phyloP scores from a whole-genome alignment of 2,113 vertebrate genomes.

The Saiga tatarica region DNA sequence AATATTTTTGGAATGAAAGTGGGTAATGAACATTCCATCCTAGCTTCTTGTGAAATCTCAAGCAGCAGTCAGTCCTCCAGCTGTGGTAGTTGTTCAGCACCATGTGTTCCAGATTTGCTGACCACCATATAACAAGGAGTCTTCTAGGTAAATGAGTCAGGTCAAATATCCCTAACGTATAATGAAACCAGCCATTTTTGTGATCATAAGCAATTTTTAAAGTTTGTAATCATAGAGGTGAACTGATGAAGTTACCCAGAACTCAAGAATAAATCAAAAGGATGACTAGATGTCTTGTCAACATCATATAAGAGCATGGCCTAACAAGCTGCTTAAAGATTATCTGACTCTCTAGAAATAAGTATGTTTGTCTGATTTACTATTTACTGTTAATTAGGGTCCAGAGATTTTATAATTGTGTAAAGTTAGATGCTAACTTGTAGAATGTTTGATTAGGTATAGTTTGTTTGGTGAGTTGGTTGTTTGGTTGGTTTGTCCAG shows the following conservation, averaged over 20 bases:
- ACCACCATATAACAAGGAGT: not conserved
- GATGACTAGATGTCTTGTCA: not conserved
- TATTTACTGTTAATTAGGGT: not conserved
- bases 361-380: not conserved
- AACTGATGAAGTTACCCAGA: not conserved
- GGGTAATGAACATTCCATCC: not conserved
- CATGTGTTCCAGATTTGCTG: not conserved
- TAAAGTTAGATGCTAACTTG: not conserved
- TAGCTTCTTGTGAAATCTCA: not conserved
- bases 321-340: not conserved
- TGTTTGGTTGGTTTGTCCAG: not conserved
- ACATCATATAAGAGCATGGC: not conserved
- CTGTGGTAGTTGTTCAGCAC: not conserved
- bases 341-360: not conserved
- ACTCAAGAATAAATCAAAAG: not conserved
- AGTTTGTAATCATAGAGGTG: not conserved
- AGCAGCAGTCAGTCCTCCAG: not conserved
- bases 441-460: not conserved
- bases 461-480: not conserved
- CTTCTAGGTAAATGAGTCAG: not conserved
- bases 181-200: not conserved
- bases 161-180: not conserved
- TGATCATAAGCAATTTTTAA: not conserved
- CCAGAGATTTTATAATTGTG: not conserved
- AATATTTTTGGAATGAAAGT: not conserved